Evolutionary conservation across 2,888 invertebrate species (phyloP), one percentile per base, ranked within the genome.

Genomic region (Tribolium freemani): DNA sequence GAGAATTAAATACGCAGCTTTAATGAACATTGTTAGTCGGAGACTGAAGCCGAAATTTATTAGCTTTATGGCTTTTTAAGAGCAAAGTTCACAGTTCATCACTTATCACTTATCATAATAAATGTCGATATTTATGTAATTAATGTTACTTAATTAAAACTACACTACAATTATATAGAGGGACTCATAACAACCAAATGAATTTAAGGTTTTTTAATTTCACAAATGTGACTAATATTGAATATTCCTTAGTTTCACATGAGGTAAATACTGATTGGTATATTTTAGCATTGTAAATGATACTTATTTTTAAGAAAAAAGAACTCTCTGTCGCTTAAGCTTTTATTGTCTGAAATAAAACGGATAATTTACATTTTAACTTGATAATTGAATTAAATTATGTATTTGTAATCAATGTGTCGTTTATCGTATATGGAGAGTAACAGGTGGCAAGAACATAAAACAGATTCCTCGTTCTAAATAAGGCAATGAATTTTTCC

Each of bases 361-460:
- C 38, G 8, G 8, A 38, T n/a, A 38, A 38, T 38, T 38, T 38
- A 38, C 38, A 38, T 38, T 38, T 38, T 38, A 38, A 38, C 38
- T n/a, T 1, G 5, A 38, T 38, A 38, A 38, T 38, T 38, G 38
- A 38, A 38, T 38, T 38, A 38, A 38, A 38, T 38, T 38, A 38
- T 26, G 26, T 26, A 26, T 38, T 38, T 38, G 38, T 38, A 38
- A 38, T 38, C 8, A 38, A 9, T 38, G 38, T 38, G n/a, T 38
- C 38, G 38, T 38, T n/a, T 38, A 38, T 38, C 38, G 38, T 38
- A 38, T 38, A 38, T 38, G 38, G 38, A 8, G 21, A 20, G 51
- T 20, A 51, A 51, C 51, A 51, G 51, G 51, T 51, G 51, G 51
- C 13, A 13, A 38, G 10, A 26, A 20, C 56, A 56, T 56, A 56